phyloP scores from a whole-genome alignment of 1,140 invertebrate species.

The Drosophila bocqueti region DNA sequence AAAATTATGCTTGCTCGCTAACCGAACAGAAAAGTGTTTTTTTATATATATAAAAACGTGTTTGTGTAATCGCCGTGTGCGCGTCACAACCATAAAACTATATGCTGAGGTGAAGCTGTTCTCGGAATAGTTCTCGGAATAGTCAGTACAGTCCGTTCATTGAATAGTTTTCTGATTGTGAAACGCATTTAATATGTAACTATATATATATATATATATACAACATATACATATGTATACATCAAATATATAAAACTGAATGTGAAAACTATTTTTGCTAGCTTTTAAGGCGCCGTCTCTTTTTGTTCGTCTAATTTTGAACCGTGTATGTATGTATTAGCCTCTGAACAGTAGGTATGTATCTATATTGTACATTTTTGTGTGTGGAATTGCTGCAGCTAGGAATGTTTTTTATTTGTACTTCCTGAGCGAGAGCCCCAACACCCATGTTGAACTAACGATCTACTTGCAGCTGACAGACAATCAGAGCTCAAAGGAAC shows the following conservation, averaged over 20 bases:
- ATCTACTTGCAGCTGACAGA: slow-evolving; percentile 76
- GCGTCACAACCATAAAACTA: slow-evolving; percentile 11
- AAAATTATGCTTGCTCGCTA: slow-evolving; percentile 22
- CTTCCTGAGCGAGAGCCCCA: background rate
- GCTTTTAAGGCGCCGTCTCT: slow-evolving; percentile 45
- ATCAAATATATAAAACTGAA: slow-evolving; percentile 10
- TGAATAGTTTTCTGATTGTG: slow-evolving; percentile 27
- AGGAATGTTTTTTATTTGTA: slow-evolving; percentile 11
- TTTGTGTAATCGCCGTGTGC: slow-evolving; percentile 21
- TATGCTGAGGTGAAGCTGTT: background rate
- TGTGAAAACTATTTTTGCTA: slow-evolving; percentile 64
- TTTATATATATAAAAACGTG: slow-evolving; percentile 10
- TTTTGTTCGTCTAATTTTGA: slow-evolving; percentile 28
- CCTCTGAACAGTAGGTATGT: slow-evolving; percentile 16
- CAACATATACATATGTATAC: slow-evolving; percentile 1
- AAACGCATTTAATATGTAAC: slow-evolving; percentile 24
- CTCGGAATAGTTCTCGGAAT: background rate
- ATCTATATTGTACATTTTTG: slow-evolving; percentile 24
- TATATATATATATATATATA: slow-evolving; percentile 11
- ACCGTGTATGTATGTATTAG: slow-evolving; percentile 21
- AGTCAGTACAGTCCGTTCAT: background rate
- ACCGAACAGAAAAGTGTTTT: slow-evolving; percentile 17
- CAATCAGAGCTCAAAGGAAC: slow-evolving; percentile 75
- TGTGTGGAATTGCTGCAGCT: slow-evolving; percentile 44
- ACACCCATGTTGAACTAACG: slow-evolving; percentile 35